Evolutionary conservation across 1,140 invertebrate genomes (phyloP).

Genomic region (Drosophila takahashii): DNA sequence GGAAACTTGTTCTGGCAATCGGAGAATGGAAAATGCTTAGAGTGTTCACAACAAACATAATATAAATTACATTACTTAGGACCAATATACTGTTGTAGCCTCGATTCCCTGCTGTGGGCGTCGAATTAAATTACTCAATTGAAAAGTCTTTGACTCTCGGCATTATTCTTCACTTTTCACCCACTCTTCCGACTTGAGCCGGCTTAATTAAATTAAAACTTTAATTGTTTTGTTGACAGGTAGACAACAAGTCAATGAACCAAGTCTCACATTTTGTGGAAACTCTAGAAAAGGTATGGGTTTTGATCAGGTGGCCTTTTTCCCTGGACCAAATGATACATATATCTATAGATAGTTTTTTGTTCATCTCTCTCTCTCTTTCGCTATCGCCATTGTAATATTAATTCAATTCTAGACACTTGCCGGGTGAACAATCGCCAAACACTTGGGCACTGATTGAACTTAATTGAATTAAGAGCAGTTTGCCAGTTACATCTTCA

Average conservation of each 20-base stretch:
- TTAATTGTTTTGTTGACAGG: conserved; percentile 68
- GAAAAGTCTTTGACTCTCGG: conserved; percentile 11
- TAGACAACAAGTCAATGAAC: conserved; percentile 48
- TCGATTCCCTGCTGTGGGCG: conserved; percentile 18
- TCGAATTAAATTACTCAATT: conserved; percentile 25
- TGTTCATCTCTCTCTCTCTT: background rate
- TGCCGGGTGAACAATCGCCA: conserved; percentile 48
- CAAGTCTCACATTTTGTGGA: conserved; percentile 14
- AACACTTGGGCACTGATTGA: conserved; percentile 73
- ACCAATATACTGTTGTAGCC: conserved; percentile 4
- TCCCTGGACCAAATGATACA: background rate
- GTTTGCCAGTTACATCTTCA: conserved; percentile 60
- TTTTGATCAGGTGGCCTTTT: conserved; percentile 1
- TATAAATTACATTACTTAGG: conserved; percentile 9
- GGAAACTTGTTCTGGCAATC: conserved; percentile 38
- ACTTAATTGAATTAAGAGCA: conserved; percentile 74
- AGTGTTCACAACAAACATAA: conserved; percentile 15
- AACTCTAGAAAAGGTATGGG: background rate
- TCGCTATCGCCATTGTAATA: conserved; percentile 48
- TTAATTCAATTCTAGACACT: conserved; percentile 73
- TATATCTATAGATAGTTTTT: background rate
- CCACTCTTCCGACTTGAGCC: background rate
- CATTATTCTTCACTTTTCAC: conserved; percentile 1
- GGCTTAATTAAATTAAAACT: conserved; percentile 62
- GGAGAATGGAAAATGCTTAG: conserved; percentile 30